Conservation (phyloP, 1,140 invertebrate genomes). For the Plectus sambesii region DNA sequence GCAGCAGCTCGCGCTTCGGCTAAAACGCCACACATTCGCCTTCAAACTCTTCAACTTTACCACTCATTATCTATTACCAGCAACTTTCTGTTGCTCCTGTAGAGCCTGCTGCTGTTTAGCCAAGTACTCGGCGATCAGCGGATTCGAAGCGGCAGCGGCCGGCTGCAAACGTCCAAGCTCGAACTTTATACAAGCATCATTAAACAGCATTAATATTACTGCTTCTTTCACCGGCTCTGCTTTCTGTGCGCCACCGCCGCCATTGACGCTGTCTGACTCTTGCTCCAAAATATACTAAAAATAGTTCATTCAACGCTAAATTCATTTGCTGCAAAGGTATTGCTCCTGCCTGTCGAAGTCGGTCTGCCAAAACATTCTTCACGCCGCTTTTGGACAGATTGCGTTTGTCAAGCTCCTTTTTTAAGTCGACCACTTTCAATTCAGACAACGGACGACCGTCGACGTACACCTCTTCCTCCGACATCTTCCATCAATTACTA, state of each 20-base stretch:
- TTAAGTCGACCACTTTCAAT: slow-evolving; percentile 47
- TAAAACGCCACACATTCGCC: too few species aligned
- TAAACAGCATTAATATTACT: slow-evolving; percentile 1
- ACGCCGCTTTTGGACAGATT: slow-evolving; percentile 47
- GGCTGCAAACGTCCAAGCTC: background rate
- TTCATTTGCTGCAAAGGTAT: slow-evolving; percentile 12
- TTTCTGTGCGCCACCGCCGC: too few species aligned
- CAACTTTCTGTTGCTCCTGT: background rate
- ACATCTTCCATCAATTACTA: too few species aligned
- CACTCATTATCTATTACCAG: too few species aligned
- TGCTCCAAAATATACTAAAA: too few species aligned
- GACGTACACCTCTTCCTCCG: slow-evolving; percentile 45
- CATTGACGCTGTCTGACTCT: too few species aligned
- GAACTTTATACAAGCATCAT: too few species aligned
- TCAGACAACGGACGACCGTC: slow-evolving; percentile 44
- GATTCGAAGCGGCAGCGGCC: background rate
- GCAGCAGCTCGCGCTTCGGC: too few species aligned
- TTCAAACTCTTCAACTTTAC: too few species aligned
- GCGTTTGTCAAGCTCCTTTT: slow-evolving; percentile 47
- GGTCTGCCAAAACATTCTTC: slow-evolving; percentile 46
- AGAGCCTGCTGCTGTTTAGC: background rate
- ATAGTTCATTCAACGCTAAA: background rate
- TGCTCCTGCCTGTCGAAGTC: slow-evolving; percentile 48
- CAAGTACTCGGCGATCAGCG: background rate
- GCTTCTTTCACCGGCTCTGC: too few species aligned